A percentile compares a stretch with the other conserved stretches of the same genome.
Evolutionary conservation across 1,140 invertebrate species (phyloP).

Genomic region (Drosophila kikkawai): DNA sequence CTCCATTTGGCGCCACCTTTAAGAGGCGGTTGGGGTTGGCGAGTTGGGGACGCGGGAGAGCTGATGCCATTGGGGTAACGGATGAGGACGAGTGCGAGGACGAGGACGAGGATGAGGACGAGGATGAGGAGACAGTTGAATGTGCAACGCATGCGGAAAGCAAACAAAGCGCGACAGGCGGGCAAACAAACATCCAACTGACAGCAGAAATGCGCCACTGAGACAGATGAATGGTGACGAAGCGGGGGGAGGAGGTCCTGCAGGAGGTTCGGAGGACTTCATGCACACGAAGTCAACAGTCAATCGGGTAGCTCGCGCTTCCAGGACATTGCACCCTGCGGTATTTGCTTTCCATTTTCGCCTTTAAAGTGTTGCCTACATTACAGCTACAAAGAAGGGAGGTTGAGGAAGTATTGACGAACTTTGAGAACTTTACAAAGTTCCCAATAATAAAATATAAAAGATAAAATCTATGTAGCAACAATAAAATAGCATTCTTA

Average conservation of each 20-base stretch:
- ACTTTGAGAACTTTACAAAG: too few species aligned
- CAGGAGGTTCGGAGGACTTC: conserved; percentile 11
- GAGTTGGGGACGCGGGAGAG: neutral
- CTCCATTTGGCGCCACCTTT: conserved; percentile 28
- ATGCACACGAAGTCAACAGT: conserved; percentile 65
- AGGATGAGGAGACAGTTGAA: conserved; percentile 17
- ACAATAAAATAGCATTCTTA: too few species aligned
- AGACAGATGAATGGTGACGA: conserved; percentile 54
- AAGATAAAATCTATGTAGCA: too few species aligned
- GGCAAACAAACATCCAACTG: conserved; percentile 69
- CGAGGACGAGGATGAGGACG: neutral
- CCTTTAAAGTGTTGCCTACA: conserved; percentile 50
- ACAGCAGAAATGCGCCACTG: conserved; percentile 50
- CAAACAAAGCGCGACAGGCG: conserved; percentile 79
- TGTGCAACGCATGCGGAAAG: conserved; percentile 69
- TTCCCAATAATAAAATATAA: too few species aligned
- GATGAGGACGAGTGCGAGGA: neutral
- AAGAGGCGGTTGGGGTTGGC: neutral
- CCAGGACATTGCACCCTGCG: conserved; percentile 64
- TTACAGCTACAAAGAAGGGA: conserved; percentile 4
- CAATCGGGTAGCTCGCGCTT: conserved; percentile 61
- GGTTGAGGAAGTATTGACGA: too few species aligned
- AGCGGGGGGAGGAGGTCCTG: conserved; percentile 8
- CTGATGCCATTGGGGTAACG: neutral
- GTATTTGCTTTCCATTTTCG: conserved; percentile 49